Conservation (phyloP, 2,888 invertebrate species). For the Nomada fabriciana region DNA sequence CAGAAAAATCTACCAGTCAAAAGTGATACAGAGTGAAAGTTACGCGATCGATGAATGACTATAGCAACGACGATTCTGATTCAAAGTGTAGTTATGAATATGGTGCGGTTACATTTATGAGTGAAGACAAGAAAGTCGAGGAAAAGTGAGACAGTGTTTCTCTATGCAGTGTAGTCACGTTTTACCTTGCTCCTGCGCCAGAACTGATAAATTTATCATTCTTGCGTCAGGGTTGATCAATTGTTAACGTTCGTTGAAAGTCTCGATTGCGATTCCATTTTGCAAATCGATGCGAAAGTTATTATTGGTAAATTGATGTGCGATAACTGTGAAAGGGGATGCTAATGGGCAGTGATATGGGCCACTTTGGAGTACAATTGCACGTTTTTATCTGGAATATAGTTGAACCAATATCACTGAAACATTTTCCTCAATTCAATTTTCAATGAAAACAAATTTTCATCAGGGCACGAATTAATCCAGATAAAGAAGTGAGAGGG, state of each 20-base stretch:
- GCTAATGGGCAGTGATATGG: not conserved
- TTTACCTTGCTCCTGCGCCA: conserved; percentile 50
- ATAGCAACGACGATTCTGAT: too few relatives aligned
- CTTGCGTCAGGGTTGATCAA: conserved; percentile 60
- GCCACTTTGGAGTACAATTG: not conserved
- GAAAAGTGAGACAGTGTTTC: conserved; percentile 39
- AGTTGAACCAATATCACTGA: too few relatives aligned
- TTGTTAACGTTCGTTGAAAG: conserved; percentile 33
- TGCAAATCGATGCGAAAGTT: not conserved
- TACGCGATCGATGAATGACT: not conserved
- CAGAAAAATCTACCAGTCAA: not conserved
- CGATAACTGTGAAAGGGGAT: not conserved
- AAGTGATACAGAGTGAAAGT: not conserved
- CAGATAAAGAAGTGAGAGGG: conserved; percentile 6
- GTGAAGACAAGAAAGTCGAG: conserved; percentile 44
- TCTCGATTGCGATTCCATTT: not conserved
- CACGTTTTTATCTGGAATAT: conserved; percentile 7
- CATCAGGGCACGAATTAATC: not conserved
- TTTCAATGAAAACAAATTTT: too few relatives aligned
- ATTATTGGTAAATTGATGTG: conserved; percentile 15
- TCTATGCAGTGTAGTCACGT: conserved; percentile 30
- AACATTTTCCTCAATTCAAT: too few relatives aligned
- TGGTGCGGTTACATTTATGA: not conserved
- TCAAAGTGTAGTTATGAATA: not conserved
- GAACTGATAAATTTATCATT: conserved; percentile 54